Conservation (phyloP, 92 coral and sea anemone genomes). For the Siderastrea siderea region DNA sequence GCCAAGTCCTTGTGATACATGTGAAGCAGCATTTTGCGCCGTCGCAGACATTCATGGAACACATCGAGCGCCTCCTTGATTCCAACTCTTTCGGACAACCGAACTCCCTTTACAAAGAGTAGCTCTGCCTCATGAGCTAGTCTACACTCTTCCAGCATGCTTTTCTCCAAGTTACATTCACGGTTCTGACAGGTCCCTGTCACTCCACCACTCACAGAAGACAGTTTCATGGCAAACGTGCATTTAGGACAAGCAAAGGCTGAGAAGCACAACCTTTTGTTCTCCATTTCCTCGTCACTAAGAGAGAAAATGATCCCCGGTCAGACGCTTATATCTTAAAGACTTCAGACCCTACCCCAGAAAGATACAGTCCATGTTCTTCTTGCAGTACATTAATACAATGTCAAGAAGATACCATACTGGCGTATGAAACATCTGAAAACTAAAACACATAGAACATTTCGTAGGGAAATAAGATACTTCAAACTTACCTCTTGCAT, state of each 20-base stretch:
- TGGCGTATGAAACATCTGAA: too few relatives aligned
- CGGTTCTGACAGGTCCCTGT: conserved; percentile 83
- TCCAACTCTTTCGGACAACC: conserved; percentile 87
- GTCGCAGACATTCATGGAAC: conserved; percentile 87
- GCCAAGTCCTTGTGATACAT: conserved; percentile 92
- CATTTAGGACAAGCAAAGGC: conserved; percentile 95
- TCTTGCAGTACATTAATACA: background rate
- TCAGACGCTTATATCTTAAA: background rate
- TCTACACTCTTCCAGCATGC: conserved; percentile 74
- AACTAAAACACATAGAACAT: too few relatives aligned
- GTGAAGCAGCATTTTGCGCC: conserved; percentile 85
- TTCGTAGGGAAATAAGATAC: too few relatives aligned
- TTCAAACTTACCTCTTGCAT: conserved; percentile 85
- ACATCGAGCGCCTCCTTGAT: conserved; percentile 83
- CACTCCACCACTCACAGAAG: conserved; percentile 48
- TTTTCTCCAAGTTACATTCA: conserved; percentile 77
- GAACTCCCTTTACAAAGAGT: conserved; percentile 79
- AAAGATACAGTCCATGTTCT: too few relatives aligned
- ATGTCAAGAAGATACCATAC: background rate
- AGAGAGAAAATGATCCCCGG: background rate
- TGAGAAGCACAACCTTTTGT: conserved; percentile 82
- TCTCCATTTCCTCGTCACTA: conserved; percentile 96
- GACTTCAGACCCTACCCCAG: background rate
- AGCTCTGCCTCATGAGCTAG: conserved; percentile 86
- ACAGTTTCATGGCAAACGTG: conserved; percentile 76